phyloP scores from a whole-genome alignment of 2,113 vertebrate species.

The Talpa occidentalis region DNA sequence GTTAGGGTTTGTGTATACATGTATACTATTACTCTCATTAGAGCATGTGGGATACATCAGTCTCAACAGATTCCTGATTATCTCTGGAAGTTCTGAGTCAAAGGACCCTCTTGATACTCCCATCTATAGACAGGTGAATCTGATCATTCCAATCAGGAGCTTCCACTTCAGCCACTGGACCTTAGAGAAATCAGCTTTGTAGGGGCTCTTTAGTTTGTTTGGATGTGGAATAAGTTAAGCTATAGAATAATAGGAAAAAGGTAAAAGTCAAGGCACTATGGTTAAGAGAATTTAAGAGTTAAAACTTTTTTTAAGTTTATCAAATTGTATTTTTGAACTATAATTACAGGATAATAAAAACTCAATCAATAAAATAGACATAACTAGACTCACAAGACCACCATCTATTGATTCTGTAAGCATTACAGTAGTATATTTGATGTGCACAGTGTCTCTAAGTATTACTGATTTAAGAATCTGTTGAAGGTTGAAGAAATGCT shows the following conservation, averaged over 20 bases:
- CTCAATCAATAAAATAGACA: constrained; percentile 62
- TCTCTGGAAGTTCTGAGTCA: not conserved
- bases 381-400: constrained; percentile 31
- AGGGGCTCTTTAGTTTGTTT: not conserved
- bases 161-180: accelerated
- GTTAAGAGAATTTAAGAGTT: constrained; percentile 51
- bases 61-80: not conserved
- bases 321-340: constrained; percentile 45
- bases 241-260: not conserved
- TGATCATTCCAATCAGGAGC: not conserved
- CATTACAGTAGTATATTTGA: constrained; percentile 15
- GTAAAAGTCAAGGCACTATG: not conserved
- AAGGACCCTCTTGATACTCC: not conserved
- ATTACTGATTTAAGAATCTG: constrained; percentile 61
- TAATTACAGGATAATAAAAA: constrained; percentile 73
- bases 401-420: constrained; percentile 61
- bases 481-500: constrained; percentile 62
- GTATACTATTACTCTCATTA: not conserved
- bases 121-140: not conserved
- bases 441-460: constrained; percentile 19
- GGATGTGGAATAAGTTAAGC: not conserved
- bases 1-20: not conserved
- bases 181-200: not conserved
- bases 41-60: not conserved
- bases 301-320: not conserved